Percentiles rank a stretch among this genome's conserved stretches.
Evolutionary conservation across 2,113 vertebrate species (phyloP).

Genomic region (Callipepla californica): DNA sequence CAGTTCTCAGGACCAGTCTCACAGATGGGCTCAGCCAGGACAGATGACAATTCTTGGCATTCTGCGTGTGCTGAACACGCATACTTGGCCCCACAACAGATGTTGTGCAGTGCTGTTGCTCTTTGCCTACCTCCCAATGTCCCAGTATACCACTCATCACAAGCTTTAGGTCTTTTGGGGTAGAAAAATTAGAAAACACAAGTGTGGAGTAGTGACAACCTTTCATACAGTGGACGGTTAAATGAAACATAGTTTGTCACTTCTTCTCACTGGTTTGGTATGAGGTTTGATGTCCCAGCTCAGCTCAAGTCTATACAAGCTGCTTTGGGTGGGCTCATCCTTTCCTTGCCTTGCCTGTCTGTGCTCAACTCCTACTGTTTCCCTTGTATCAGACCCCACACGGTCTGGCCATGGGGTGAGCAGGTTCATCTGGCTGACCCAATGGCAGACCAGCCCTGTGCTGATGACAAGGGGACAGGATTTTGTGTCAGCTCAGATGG

Average conservation of each 20-base stretch:
- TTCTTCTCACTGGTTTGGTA: not conserved
- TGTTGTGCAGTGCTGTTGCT: fast-evolving
- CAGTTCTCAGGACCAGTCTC: not conserved
- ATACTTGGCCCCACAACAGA: not conserved
- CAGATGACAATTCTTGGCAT: no score
- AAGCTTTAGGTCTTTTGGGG: not conserved
- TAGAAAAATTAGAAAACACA: not conserved
- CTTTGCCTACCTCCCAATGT: fast-evolving
- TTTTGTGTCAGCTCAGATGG: not conserved
- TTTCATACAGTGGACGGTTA: fast-evolving
- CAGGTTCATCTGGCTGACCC: fast-evolving
- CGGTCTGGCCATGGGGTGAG: not conserved
- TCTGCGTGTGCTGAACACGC: fast-evolving
- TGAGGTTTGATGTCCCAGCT: not conserved
- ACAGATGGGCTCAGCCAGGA: fast-evolving
- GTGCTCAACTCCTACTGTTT: no score
- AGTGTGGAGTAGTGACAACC: not conserved
- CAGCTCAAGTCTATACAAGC: not conserved
- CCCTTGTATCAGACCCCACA: fast-evolving
- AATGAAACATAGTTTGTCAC: fast-evolving
- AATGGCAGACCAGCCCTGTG: not conserved
- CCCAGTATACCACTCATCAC: not conserved
- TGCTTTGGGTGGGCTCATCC: not conserved
- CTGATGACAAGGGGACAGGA: fast-evolving
- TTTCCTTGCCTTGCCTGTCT: fast-evolving